Conservation (phyloP, 2,797 vertebrate species). For the Sternotherus odoratus region DNA sequence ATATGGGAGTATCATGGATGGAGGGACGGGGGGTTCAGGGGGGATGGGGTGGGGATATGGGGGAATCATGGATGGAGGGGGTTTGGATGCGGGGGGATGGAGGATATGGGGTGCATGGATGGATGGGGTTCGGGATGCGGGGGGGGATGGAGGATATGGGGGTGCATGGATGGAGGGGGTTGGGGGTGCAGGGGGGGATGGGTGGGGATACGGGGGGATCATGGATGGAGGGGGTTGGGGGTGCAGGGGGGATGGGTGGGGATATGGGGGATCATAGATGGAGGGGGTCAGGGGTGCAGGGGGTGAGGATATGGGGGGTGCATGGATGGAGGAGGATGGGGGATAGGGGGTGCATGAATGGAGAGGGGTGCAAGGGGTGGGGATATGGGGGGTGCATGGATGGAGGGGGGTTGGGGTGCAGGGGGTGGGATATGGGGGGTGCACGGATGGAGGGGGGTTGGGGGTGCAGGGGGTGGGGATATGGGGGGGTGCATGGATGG, state of each 20-base stretch:
- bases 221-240: not conserved
- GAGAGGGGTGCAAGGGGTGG: not conserved
- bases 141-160: no score
- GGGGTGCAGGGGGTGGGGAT: not conserved
- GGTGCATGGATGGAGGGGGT: no score
- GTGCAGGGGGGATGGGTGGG: not conserved
- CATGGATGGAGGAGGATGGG: not conserved
- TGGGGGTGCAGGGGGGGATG: no score
- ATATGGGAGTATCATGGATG: not conserved
- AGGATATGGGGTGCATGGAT: no score
- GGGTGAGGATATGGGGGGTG: slow-evolving; percentile 52
- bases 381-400: not conserved
- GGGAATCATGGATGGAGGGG: slow-evolving; percentile 33
- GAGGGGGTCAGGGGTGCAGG: slow-evolving; percentile 50
- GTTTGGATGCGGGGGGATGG: not conserved
- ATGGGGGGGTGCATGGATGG: no score
- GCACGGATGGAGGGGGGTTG: not conserved
- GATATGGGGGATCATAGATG: no score
- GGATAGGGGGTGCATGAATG: not conserved
- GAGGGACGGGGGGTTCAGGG: slow-evolving; percentile 10
- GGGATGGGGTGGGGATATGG: not conserved
- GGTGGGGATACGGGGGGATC: no score
- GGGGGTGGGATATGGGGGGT: slow-evolving; percentile 13
- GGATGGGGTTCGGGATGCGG: no score
- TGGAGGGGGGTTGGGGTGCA: slow-evolving; percentile 7